A percentile compares a stretch with the other conserved stretches of the same genome.
Evolutionary conservation across 1,140 invertebrate species (phyloP).

Genomic region (Drosophila burlai): DNA sequence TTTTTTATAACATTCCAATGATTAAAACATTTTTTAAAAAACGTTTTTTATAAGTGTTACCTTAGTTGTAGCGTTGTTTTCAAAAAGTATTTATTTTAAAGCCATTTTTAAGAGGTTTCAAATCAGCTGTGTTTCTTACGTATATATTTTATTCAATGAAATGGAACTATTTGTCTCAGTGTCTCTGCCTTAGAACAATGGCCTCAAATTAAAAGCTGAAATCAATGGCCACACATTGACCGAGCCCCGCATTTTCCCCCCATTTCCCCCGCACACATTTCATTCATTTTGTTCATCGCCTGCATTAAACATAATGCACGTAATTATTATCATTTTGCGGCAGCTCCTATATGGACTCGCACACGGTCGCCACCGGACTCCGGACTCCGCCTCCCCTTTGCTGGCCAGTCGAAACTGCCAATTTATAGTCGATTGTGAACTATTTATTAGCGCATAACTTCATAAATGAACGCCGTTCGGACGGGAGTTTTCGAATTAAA

Average conservation of each 20-base stretch:
- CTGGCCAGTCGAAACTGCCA: slow-evolving; percentile 59
- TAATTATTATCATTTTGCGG: slow-evolving; percentile 81
- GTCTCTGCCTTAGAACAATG: slow-evolving; percentile 73
- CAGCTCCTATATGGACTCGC: slow-evolving; percentile 53
- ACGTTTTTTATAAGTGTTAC: too few relatives aligned
- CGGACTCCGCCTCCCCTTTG: neutral
- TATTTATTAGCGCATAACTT: slow-evolving; percentile 80
- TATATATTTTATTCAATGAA: neutral
- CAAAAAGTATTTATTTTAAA: neutral
- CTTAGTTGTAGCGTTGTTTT: neutral
- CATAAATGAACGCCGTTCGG: slow-evolving; percentile 58
- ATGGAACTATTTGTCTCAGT: neutral
- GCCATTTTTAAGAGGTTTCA: neutral
- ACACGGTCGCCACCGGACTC: neutral
- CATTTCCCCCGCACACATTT: slow-evolving; percentile 2
- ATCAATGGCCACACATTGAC: slow-evolving; percentile 67
- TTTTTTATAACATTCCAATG: neutral
- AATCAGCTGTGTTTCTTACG: neutral
- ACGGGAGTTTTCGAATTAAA: slow-evolving; percentile 29
- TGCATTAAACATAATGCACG: slow-evolving; percentile 79
- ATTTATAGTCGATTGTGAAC: slow-evolving; percentile 79
- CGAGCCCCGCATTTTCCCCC: neutral
- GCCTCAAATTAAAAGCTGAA: slow-evolving; percentile 78
- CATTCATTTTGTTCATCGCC: slow-evolving; percentile 48
- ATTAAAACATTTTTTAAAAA: neutral